Base-by-base conservation (phyloP, 1,140 invertebrate species). In the Brachionus manjavacas region DNA sequence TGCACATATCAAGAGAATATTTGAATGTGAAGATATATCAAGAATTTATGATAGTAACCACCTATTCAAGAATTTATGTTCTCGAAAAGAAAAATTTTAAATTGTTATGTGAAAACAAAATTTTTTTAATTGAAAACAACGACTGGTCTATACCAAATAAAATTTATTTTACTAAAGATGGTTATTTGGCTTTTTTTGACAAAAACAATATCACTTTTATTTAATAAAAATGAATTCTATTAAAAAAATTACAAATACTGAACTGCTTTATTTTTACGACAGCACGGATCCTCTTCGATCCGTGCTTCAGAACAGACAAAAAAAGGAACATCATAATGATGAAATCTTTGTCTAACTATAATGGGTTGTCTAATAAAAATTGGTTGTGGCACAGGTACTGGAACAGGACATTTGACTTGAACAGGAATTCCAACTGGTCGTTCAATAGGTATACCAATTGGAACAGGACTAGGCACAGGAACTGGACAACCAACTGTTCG, bases 161-260 rank as follows among this genome's bases (percentile, higher is more conserved):
- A 49, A 14, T 25, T 28, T 76, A 49, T 76, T 25, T 49, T 11
- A 76, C 72, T 25, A 23, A 35, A 76, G 72, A 76, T 49, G 31
- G 31, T 25, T 76, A 76, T 49, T 49, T 76, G 25, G 72, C 41
- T 12, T 76, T 76, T 76, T 76, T 25, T 76, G 72, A 76, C 23
- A 16, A 41, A 8, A 72, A 72, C 9, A 41, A 39, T 20, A 41
- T 72, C 8, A 72, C 68, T 72, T 72, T 72, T 72, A 72, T 72
- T 16, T 72, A 72, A 72, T 41, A 72, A 72, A 72, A 68, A 41
- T 41, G 35, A 39, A 9, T 35, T 35, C 31, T 35, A 35, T 0
- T 6, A 35, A 35, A 35, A 7, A 35, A 35, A 35, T 43, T 41
- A 72, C 35, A 72, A 72, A 72, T 35, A 35, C 2, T 72, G 68